These are phyloP conservation scores for Asarcornis scutulata DNA, from an alignment of 2,113 vertebrate species.

Conservation along the genomic window DNA sequence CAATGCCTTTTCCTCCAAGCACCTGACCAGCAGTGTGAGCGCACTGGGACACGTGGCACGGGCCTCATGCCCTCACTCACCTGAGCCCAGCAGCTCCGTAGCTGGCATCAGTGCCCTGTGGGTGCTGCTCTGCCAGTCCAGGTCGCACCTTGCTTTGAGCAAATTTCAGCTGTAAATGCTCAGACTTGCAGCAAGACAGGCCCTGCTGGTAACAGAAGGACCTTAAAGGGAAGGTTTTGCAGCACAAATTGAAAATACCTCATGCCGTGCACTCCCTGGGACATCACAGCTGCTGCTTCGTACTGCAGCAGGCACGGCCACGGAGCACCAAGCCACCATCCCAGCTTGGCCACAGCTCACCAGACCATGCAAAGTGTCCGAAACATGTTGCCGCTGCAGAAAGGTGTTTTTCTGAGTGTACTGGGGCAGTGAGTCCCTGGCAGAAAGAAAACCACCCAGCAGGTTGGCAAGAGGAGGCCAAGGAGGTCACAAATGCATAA, in stretches of 20 bases:
- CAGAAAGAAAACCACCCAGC: not conserved
- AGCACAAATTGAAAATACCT: not conserved
- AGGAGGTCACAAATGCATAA: not conserved
- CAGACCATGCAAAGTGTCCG: not conserved
- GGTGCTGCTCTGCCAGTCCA: not conserved
- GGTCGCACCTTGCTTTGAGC: not conserved
- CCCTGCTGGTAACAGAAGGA: not conserved
- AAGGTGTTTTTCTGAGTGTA: not conserved
- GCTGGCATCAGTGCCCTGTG: not conserved
- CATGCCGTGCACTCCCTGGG: accelerated
- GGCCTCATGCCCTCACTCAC: not conserved
- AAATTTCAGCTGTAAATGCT: not conserved
- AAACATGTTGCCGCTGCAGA: not conserved
- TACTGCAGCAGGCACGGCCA: not conserved
- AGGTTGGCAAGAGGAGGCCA: not conserved
- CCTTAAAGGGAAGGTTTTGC: not conserved
- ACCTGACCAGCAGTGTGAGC: not conserved
- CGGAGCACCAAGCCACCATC: not conserved
- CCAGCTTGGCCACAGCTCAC: not conserved
- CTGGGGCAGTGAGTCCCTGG: not conserved
- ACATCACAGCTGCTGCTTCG: accelerated
- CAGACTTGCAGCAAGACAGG: not conserved
- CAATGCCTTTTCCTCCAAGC: not conserved
- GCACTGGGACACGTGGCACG: accelerated
- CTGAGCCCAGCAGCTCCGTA: not conserved